These are phyloP conservation scores for Tachyglossus aculeatus DNA, from an alignment of 2,797 vertebrate genomes.

Conservation along the genomic window DNA sequence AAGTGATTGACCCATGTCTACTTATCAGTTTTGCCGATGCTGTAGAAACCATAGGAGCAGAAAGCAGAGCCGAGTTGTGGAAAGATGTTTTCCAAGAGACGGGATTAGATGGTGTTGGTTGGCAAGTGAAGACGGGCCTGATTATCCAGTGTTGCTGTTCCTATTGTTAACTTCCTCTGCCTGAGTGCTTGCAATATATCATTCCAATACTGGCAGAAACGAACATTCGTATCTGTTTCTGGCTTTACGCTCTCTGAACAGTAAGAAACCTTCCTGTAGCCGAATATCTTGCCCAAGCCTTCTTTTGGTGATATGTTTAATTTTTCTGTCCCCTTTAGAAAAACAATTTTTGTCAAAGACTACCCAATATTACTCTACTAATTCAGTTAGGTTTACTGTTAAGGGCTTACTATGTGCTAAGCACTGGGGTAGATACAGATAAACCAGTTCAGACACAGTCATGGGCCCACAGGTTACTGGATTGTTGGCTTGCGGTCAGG, in stretches of 20 bases:
- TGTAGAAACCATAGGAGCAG: fast-evolving
- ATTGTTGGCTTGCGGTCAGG: too few relatives aligned
- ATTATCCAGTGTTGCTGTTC: too few relatives aligned
- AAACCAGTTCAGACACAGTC: too few relatives aligned
- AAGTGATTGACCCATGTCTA: not conserved
- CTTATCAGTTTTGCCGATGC: not conserved
- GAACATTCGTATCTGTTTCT: not conserved
- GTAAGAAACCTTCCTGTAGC: not conserved
- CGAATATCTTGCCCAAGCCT: too few relatives aligned
- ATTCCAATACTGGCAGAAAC: not conserved
- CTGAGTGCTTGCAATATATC: not conserved
- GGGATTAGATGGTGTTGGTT: not conserved
- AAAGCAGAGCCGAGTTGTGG: fast-evolving
- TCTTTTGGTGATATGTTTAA: not conserved
- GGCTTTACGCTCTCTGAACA: not conserved
- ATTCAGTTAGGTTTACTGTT: too few relatives aligned
- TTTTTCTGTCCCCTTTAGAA: not conserved
- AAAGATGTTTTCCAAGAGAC: not conserved
- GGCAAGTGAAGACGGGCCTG: fast-evolving
- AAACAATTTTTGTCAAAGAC: not conserved
- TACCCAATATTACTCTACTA: too few relatives aligned
- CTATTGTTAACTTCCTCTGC: not conserved
- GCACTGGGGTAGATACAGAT: too few relatives aligned
- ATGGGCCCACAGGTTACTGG: too few relatives aligned
- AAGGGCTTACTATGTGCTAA: too few relatives aligned